Conservation (phyloP, 1,140 invertebrate genomes). For the Orussus abietinus region DNA sequence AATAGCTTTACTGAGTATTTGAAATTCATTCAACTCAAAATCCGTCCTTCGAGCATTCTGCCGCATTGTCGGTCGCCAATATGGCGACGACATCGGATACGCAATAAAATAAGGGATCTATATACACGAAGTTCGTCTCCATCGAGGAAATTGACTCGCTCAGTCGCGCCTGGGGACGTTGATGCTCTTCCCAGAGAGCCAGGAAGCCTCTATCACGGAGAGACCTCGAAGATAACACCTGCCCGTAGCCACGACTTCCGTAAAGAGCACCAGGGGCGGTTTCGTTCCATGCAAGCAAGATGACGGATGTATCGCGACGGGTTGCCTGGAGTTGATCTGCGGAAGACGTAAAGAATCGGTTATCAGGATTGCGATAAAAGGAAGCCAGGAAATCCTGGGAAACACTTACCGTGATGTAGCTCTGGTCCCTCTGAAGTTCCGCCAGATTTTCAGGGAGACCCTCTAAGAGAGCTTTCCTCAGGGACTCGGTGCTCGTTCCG, state of each 20-base stretch:
- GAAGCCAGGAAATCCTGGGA: conserved; percentile 1
- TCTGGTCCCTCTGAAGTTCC: conserved; percentile 73
- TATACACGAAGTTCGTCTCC: too few relatives aligned
- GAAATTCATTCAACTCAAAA: too few relatives aligned
- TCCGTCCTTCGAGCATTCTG: too few relatives aligned
- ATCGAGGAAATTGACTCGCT: too few relatives aligned
- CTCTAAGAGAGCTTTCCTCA: conserved; percentile 75
- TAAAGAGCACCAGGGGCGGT: conserved; percentile 80
- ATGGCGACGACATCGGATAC: too few relatives aligned
- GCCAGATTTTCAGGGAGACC: conserved; percentile 89
- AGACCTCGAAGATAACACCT: conserved; percentile 78
- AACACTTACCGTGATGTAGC: conserved; percentile 67
- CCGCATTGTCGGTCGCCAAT: too few relatives aligned
- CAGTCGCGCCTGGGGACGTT: conserved; percentile 22
- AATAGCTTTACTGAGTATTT: too few relatives aligned
- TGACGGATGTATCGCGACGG: conserved; percentile 79
- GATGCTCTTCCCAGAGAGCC: conserved; percentile 56
- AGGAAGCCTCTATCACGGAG: conserved; percentile 69
- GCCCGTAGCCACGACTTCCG: conserved; percentile 82
- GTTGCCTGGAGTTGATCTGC: conserved; percentile 62
- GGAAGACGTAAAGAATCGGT: conserved; percentile 35
- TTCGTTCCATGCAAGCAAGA: conserved; percentile 71
- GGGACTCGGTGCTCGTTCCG: conserved; percentile 65
- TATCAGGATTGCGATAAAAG: conserved; percentile 11
- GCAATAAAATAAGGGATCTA: too few relatives aligned